phyloP scores from a whole-genome alignment of 1,140 invertebrate species.

The Diploscapter pachys region DNA sequence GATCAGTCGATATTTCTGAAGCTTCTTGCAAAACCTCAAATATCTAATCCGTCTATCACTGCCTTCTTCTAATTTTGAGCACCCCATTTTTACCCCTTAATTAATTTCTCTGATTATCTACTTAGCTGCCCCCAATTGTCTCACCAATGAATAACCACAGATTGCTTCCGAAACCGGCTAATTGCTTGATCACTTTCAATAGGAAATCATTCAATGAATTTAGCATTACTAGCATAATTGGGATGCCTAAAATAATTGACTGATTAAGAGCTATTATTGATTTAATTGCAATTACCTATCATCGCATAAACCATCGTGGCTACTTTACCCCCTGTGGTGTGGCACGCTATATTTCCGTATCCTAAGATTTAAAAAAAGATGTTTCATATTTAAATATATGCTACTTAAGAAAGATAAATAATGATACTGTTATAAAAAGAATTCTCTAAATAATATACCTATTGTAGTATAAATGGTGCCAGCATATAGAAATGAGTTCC shows the following conservation, averaged over 20 bases:
- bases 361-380: conserved; percentile 65
- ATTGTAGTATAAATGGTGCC: conserved; percentile 51
- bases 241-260: conserved; percentile 77
- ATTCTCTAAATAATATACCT: conserved; percentile 34
- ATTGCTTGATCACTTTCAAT: conserved; percentile 80
- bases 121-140: conserved; percentile 2
- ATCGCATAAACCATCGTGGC: conserved; percentile 87
- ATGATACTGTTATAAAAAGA: conserved; percentile 45
- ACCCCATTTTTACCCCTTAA: background rate
- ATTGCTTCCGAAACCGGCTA: conserved; percentile 17
- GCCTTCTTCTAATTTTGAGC: conserved; percentile 1
- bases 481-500: conserved; percentile 48
- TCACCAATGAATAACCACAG: conserved; percentile 27
- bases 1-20: conserved; percentile 1
- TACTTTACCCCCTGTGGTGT: conserved; percentile 84
- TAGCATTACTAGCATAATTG: conserved; percentile 84
- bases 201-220: conserved; percentile 94
- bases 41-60: background rate
- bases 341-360: conserved; percentile 90
- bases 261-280: too few relatives aligned
- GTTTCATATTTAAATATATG: background rate
- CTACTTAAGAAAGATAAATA: conserved; percentile 52
- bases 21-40: conserved; percentile 6
- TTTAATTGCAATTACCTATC: too few relatives aligned
- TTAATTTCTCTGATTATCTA: conserved; percentile 18